Evolutionary conservation across 2,797 vertebrate genomes (phyloP).

Genomic region (Linurgus olivaceus): DNA sequence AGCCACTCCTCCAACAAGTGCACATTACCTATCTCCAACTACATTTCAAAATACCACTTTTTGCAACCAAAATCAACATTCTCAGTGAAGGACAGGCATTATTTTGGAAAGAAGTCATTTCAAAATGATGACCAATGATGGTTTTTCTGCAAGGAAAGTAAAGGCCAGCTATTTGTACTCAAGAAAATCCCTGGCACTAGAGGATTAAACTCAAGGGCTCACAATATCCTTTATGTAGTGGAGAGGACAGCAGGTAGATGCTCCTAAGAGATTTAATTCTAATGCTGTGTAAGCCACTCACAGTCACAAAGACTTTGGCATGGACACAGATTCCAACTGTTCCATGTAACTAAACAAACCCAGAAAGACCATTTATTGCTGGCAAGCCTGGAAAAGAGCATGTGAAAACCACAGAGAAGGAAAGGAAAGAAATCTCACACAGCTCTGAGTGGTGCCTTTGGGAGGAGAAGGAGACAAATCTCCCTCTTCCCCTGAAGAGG

Average conservation of each 20-base stretch:
- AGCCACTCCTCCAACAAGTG: accelerated
- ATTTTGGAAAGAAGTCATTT: not conserved
- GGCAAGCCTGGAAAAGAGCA: not conserved
- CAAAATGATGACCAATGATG: not conserved
- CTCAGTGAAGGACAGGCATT: not conserved
- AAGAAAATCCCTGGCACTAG: not conserved
- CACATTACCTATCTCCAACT: not conserved
- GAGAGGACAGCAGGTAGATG: not conserved
- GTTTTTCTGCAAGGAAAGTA: not conserved
- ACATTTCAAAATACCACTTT: not conserved
- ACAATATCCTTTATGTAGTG: not conserved
- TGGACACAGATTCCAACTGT: not conserved
- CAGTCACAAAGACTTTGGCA: not conserved
- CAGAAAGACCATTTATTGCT: not conserved
- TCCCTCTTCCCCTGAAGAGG: not conserved
- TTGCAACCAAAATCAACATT: not conserved
- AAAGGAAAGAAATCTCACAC: not conserved
- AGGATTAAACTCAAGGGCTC: not conserved
- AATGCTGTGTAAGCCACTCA: not conserved
- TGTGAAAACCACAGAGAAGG: accelerated
- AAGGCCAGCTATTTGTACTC: not conserved
- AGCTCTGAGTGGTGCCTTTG: not conserved
- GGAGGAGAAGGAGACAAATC: not conserved
- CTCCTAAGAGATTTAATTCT: not conserved
- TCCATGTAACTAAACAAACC: not conserved